These are phyloP conservation scores for Lepus americanus DNA, from an alignment of 2,113 vertebrate species.

Conservation along the genomic window DNA sequence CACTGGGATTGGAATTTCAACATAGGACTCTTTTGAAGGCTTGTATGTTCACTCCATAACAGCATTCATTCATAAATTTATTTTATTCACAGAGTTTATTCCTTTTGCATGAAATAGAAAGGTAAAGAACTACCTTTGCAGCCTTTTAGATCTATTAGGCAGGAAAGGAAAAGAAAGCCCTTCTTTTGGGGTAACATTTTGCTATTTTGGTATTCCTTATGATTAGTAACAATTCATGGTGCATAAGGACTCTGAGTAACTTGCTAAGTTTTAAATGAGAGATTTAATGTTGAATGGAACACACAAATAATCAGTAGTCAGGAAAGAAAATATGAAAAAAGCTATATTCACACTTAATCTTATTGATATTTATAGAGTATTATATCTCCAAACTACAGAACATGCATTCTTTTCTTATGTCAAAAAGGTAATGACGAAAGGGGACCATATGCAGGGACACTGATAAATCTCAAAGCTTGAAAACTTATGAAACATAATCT, in stretches of 20 bases:
- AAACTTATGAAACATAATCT: neutral
- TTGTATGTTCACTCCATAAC: neutral
- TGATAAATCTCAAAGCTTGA: neutral
- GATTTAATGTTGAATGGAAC: neutral
- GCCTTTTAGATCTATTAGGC: neutral
- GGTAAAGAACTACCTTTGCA: neutral
- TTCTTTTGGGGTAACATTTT: neutral
- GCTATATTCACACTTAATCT: neutral
- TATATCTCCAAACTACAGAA: neutral
- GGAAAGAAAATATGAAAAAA: neutral
- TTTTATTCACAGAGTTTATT: neutral
- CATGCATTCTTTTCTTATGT: neutral
- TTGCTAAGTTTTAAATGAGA: neutral
- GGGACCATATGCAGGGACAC: neutral
- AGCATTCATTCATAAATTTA: neutral
- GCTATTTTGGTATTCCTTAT: neutral
- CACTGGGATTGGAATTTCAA: neutral
- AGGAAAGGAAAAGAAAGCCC: neutral
- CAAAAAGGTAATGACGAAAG: neutral
- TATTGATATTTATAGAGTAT: neutral
- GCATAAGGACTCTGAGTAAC: neutral
- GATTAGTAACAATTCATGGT: neutral
- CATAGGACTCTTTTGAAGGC: neutral
- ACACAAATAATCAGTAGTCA: neutral
- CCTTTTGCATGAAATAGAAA: neutral